phyloP scores from a whole-genome alignment of 1,140 invertebrate genomes.

The Caenorhabditis remanei region DNA sequence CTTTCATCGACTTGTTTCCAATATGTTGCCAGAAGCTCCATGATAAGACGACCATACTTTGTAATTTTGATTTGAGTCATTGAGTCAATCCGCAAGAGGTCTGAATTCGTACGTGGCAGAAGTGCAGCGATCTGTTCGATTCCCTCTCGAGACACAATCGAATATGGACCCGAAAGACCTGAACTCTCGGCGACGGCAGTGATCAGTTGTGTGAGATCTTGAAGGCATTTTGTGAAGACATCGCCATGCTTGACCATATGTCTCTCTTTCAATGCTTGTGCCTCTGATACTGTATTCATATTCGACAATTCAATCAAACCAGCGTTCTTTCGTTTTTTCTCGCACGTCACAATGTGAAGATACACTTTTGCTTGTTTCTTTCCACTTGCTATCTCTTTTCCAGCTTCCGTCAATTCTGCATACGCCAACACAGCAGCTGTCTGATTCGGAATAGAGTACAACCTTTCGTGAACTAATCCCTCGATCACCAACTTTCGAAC shows the following conservation, averaged over 20 bases:
- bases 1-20: slow-evolving; percentile 66
- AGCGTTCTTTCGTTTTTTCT: slow-evolving; percentile 56
- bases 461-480: slow-evolving; percentile 63
- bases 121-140: slow-evolving; percentile 70
- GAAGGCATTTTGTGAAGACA: slow-evolving; percentile 66
- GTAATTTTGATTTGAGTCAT: slow-evolving; percentile 69
- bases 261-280: slow-evolving; percentile 68
- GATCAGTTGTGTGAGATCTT: slow-evolving; percentile 60
- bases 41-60: slow-evolving; percentile 61
- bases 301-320: slow-evolving; percentile 1
- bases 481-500: slow-evolving; percentile 65
- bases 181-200: slow-evolving; percentile 3
- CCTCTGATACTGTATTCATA: slow-evolving; percentile 65
- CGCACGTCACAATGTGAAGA: slow-evolving; percentile 60
- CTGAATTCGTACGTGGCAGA: slow-evolving; percentile 72
- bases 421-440: slow-evolving; percentile 55
- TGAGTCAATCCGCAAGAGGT: slow-evolving; percentile 68
- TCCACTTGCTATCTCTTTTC: slow-evolving; percentile 54
- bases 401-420: slow-evolving; percentile 64
- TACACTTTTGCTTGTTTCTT: slow-evolving; percentile 59
- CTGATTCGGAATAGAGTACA: slow-evolving; percentile 57
- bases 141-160: slow-evolving; percentile 64
- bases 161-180: slow-evolving; percentile 12
- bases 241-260: slow-evolving; percentile 67
- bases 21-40: slow-evolving; percentile 62